phyloP scores from a whole-genome alignment of 2,797 vertebrate genomes.

The Pteronotus mesoamericanus region DNA sequence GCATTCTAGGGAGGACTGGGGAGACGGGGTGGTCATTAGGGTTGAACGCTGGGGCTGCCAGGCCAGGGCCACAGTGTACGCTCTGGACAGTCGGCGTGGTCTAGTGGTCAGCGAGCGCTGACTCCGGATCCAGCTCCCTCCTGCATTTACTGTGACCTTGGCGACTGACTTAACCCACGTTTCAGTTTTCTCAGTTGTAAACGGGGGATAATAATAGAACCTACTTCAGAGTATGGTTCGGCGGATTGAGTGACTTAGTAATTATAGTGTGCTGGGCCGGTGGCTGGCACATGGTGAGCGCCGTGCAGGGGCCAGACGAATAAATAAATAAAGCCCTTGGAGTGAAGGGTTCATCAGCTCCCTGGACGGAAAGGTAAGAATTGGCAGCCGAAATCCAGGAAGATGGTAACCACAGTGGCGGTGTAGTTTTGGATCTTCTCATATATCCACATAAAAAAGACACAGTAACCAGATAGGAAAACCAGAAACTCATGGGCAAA shows the following conservation, averaged over 20 bases:
- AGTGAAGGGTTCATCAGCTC: background rate
- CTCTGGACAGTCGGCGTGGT: background rate
- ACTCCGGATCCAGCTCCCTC: background rate
- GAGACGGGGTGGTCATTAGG: rapidly evolving
- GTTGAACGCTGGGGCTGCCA: background rate
- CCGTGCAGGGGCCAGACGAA: background rate
- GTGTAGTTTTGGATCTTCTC: background rate
- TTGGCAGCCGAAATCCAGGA: background rate
- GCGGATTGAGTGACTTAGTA: background rate
- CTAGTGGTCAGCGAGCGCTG: background rate
- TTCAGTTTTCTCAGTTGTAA: background rate
- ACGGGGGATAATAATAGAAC: background rate
- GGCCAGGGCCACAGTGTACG: background rate
- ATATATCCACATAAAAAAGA: background rate
- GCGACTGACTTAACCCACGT: background rate
- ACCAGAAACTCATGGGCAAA: background rate
- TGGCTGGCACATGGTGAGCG: background rate
- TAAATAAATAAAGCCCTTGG: background rate
- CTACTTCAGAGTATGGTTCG: background rate
- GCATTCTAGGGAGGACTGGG: background rate
- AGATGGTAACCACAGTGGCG: background rate
- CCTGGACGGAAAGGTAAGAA: background rate
- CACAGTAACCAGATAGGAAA: background rate
- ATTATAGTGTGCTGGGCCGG: background rate
- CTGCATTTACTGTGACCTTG: background rate